Conservation (phyloP, 1,140 invertebrate genomes). For the Helicoverpa zea region DNA sequence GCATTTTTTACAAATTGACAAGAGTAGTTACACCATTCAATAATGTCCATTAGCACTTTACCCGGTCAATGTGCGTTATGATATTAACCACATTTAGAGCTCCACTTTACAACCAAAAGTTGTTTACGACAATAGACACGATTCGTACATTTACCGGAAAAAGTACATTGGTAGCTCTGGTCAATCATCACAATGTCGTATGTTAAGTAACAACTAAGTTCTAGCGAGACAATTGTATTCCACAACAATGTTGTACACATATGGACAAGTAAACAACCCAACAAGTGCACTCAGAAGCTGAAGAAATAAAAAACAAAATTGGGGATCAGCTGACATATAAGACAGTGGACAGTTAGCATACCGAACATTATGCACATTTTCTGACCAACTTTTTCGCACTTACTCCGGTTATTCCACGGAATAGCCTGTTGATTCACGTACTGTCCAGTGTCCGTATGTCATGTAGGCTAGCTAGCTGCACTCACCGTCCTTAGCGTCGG, state of each 20-base stretch:
- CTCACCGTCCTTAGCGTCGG: constrained; percentile 82
- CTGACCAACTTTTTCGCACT: too few relatives aligned
- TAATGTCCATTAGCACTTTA: background rate
- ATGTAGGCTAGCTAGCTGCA: constrained; percentile 48
- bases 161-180: constrained; percentile 42
- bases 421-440: background rate
- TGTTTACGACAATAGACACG: background rate
- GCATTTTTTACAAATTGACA: constrained; percentile 12
- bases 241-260: constrained; percentile 21
- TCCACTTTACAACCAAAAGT: too few relatives aligned
- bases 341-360: background rate
- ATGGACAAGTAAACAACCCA: constrained; percentile 61
- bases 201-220: constrained; percentile 32
- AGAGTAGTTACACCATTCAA: too few relatives aligned
- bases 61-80: background rate
- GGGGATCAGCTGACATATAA: constrained; percentile 13
- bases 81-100: too few relatives aligned
- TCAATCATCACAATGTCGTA: constrained; percentile 59
- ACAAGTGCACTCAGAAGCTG: constrained; percentile 62
- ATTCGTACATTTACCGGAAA: background rate
- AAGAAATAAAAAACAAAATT: constrained; percentile 55
- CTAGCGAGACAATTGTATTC: constrained; percentile 22
- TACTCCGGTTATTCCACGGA: too few relatives aligned
- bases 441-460: constrained; percentile 18
- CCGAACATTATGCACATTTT: background rate